Evolutionary conservation across 2,797 vertebrate genomes (phyloP), one percentile per base, ranked within the genome.

Genomic region (Notolabrus celidotus): DNA sequence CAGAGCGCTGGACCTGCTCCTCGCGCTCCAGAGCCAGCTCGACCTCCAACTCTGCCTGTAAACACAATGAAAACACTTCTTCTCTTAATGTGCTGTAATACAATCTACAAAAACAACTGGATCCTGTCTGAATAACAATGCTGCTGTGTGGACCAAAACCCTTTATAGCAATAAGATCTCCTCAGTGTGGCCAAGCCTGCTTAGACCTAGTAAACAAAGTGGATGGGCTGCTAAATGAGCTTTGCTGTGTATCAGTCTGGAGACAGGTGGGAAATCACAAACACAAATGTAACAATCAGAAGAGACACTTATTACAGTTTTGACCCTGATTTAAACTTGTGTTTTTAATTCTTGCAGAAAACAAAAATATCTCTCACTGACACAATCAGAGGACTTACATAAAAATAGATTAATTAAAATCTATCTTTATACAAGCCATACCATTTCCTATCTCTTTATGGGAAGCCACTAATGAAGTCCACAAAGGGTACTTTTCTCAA

Each of bases 1-100:
- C 71, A 55, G 95, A 92, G 10, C 90, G 95, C 86, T 97, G 96
- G 25, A 83, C 92, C 72, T 98, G 95, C 80, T 99, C 97, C 74
- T 97, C 96, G 0, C 95, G 92, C 64, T 98, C 96, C 79, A 87
- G 70, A 33, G 96, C 97, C 77, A 99, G 89, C 86, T 99, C 95
- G 42, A 89, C 70, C 71, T 99, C 97, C 88, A 99, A 84, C 90
- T 99, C 97, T 2, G 93, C 96, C 98, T 99, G 90, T 15, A 52
- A 64, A 73, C 22, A 83, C n/a, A 86, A 87, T 31, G 56, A 20
- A 70, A 65, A 69, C 64, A 65, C 29, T 79, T 52, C 19, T 0
- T 2, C 7, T 36, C n/a, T 81, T 53, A 42, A 47, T 45, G 27
- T 42, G 50, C 39, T 43, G 59, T 49, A 1, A 25, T 27, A 17